These are phyloP conservation scores for Leptopilina myrica DNA, from an alignment of 2,888 invertebrate species.

Conservation along the genomic window DNA sequence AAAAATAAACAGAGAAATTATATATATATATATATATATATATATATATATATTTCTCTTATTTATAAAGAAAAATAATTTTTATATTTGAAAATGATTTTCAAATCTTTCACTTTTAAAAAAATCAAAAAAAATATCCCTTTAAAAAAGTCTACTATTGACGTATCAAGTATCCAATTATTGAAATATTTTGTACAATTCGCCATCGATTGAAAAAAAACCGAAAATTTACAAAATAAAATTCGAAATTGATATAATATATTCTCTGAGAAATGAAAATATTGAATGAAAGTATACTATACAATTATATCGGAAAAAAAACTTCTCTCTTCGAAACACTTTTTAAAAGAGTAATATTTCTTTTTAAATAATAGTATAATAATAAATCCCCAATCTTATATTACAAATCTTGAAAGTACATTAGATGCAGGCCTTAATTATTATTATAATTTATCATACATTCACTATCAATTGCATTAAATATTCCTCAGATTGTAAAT, in stretches of 20 bases:
- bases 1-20: neutral
- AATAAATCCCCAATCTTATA: constrained; percentile 56
- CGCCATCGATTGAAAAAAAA: constrained; percentile 40
- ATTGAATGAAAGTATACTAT: constrained; percentile 47
- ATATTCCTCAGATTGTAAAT: constrained; percentile 13
- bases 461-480: constrained; percentile 52
- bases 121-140: neutral
- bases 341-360: constrained; percentile 34
- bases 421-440: constrained; percentile 54
- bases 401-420: constrained; percentile 63
- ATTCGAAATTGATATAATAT: too few relatives aligned
- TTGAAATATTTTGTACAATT: constrained; percentile 62
- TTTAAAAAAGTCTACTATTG: constrained; percentile 43
- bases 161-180: constrained; percentile 50
- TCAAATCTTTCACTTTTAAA: neutral
- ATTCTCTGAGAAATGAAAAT: constrained; percentile 55
- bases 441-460: constrained; percentile 56
- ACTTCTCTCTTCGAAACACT: constrained; percentile 43
- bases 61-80: too few relatives aligned
- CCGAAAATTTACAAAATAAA: too few relatives aligned
- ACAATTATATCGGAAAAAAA: constrained; percentile 44
- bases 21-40: neutral
- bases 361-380: constrained; percentile 55
- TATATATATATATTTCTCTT: constrained; percentile 12
- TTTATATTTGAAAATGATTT: neutral